Base-by-base conservation (phyloP, 2,113 vertebrate genomes). In the Misgurnus anguillicaudatus region DNA sequence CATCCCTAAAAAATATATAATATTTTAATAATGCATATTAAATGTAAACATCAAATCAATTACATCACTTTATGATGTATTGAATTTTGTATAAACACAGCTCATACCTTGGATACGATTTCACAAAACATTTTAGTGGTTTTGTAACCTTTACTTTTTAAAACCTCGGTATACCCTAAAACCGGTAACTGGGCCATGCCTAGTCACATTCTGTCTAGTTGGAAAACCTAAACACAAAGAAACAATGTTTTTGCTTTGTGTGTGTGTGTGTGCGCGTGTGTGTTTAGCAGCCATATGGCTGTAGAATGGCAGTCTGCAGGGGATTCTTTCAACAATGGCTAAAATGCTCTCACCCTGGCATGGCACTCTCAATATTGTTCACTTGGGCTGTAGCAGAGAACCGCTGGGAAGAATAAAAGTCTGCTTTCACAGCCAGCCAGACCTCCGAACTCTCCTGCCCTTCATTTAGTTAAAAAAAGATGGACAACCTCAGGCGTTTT, bases 221-320 rank as follows among this genome's bases (percentile, higher is more conserved):
- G 48, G 3, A 16, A 51, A 51, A 14, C 48, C 48, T 5, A 51
- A 51, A 51, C 16, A 51, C 48, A 51, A 42, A 42, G 24, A 42
- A 42, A 42, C 9, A 42, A 42, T 42, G 41, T 7, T 51, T 51
- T 51, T 31, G 24, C 24, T 1, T 31, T 31, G 24, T 31, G 24
- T 31, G 24, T 31, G 24, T 31, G 24, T 31, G 48, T 14, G 13
- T 51, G 47, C 1, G 13, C 5, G 51, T 75, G 79, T 48, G 63
- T 24, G 58, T 53, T 17, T 61, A 80, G 73, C 57, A 61, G 76
- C 85, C 88, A 88, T 92, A 88, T 91, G 89, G 87, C 78, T 76
- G 85, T 42, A 86, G 81, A 88, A 87, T 84, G 75, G 83, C 21
- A 80, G 80, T 89, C 89, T 81, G 84, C 74, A 82, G 84, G 85